phyloP scores from a whole-genome alignment of 92 coral and sea anemone species.

The Epizoanthus stellaris region DNA sequence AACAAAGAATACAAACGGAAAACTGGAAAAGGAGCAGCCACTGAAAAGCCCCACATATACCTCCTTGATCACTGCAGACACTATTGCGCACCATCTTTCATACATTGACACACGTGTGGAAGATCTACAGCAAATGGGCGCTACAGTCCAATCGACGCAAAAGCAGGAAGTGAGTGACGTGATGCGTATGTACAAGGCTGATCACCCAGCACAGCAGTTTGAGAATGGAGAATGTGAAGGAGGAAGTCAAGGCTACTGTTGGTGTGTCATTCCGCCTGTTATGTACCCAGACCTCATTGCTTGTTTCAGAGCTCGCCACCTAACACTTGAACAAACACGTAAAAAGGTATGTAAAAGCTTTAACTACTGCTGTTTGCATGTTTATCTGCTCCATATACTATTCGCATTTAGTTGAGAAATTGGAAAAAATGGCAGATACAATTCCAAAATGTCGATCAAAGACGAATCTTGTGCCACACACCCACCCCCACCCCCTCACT shows the following conservation, averaged over 20 bases:
- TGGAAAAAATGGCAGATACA: no score
- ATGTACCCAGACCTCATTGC: neutral
- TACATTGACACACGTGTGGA: conserved; percentile 47
- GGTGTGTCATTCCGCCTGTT: conserved; percentile 6
- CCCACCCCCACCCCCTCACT: no score
- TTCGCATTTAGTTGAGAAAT: no score
- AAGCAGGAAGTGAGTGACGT: neutral
- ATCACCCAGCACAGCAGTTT: conserved; percentile 38
- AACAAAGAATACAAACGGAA: neutral
- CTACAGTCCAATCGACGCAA: neutral
- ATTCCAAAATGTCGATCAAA: no score
- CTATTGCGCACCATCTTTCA: conserved; percentile 52
- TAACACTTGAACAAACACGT: neutral
- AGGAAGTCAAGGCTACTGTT: conserved; percentile 45
- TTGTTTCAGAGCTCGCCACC: conserved; percentile 10
- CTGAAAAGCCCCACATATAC: conserved; percentile 62
- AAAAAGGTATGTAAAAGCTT: no score
- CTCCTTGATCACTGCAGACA: conserved; percentile 42
- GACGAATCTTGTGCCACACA: no score
- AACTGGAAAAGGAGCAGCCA: conserved; percentile 14
- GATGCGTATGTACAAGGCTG: neutral
- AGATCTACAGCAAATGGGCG: neutral
- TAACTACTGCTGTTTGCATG: no score
- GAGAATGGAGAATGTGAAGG: conserved; percentile 63
- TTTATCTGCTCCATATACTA: no score